Evolutionary conservation across 2,888 invertebrate genomes (phyloP).

Genomic region (Euclidia mi): DNA sequence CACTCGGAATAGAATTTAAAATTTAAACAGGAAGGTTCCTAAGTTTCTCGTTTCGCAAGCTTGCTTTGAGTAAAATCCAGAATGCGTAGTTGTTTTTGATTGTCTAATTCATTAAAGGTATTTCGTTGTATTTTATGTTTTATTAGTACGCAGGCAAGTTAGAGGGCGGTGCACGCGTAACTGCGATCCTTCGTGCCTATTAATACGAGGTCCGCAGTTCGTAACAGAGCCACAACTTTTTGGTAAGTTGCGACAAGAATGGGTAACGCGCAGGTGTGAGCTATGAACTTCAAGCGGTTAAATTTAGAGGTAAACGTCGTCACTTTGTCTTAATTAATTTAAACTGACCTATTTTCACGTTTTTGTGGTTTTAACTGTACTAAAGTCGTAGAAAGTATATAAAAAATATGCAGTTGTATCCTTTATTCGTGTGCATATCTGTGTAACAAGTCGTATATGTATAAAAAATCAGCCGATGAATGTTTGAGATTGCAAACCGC

Average conservation of each 20-base stretch:
- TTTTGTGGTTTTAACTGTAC: too few species aligned
- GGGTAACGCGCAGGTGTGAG: conserved; percentile 46
- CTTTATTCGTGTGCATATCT: too few species aligned
- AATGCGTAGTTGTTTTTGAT: conserved; percentile 37
- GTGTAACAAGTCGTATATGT: too few species aligned
- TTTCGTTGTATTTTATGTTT: conserved; percentile 26
- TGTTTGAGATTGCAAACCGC: too few species aligned
- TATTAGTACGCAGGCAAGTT: conserved; percentile 25
- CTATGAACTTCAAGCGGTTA: conserved; percentile 42
- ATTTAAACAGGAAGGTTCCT: conserved; percentile 58
- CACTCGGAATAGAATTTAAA: conserved; percentile 61
- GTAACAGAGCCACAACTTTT: conserved; percentile 61
- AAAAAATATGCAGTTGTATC: too few species aligned
- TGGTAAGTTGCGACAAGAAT: conserved; percentile 50
- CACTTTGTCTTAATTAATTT: conserved; percentile 33
- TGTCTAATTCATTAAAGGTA: conserved; percentile 40
- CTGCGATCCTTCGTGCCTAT: conserved; percentile 53
- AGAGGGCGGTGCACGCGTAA: conserved; percentile 42
- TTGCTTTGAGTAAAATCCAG: conserved; percentile 33
- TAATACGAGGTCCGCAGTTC: conserved; percentile 43
- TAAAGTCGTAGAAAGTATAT: too few species aligned
- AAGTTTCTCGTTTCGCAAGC: conserved; percentile 50
- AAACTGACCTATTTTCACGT: neutral
- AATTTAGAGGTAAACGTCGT: conserved; percentile 31
- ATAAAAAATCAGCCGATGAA: too few species aligned